Conservation (phyloP, 2,888 invertebrate species). For the Drosophila melanocephala region DNA sequence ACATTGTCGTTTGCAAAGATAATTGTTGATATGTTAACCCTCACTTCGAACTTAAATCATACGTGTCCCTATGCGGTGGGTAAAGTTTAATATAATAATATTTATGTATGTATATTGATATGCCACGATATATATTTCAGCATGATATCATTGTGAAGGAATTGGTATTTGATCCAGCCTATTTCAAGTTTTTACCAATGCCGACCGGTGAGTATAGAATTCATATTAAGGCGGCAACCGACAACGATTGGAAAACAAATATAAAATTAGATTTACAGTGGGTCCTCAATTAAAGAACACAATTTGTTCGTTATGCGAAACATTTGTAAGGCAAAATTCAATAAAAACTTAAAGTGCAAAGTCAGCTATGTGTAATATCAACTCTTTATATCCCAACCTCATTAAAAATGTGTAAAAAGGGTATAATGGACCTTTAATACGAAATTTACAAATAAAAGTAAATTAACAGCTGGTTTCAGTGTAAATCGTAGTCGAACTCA, state of each 20-base stretch:
- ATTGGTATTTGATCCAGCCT: background rate
- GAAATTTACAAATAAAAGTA: background rate
- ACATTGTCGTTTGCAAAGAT: constrained; percentile 11
- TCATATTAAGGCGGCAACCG: no score
- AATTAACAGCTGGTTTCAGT: background rate
- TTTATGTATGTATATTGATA: background rate
- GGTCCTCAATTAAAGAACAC: no score
- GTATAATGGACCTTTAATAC: background rate
- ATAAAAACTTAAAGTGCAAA: no score
- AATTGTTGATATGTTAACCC: accelerated
- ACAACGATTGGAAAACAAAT: no score
- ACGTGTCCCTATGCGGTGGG: constrained; percentile 35
- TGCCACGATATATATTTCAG: background rate
- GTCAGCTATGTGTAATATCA: background rate
- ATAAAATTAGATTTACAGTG: no score
- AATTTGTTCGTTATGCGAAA: no score
- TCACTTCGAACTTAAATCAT: constrained; percentile 31
- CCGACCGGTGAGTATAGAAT: no score
- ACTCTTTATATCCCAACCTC: background rate
- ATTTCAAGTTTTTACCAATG: no score
- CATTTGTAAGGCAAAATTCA: no score
- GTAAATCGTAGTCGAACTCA: background rate
- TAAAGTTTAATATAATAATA: background rate
- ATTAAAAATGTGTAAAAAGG: background rate
- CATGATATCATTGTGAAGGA: constrained; percentile 16